These are phyloP conservation scores for Amaurobius ferox DNA, from an alignment of 2,888 invertebrate species.

Conservation along the genomic window DNA sequence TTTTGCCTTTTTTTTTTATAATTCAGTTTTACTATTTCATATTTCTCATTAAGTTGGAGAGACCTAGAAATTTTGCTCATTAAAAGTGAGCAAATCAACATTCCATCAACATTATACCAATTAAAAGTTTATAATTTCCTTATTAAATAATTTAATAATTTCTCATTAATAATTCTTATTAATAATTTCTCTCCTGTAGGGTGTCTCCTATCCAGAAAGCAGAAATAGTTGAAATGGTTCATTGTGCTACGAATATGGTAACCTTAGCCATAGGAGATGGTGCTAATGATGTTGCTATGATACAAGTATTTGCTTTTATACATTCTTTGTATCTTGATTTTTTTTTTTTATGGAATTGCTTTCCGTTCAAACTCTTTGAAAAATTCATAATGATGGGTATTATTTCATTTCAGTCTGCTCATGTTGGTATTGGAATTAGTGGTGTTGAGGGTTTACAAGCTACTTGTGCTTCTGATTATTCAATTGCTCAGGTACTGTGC, in stretches of 20 bases:
- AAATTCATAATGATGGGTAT: too few species aligned
- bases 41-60: too few species aligned
- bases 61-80: too few species aligned
- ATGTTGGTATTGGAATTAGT: conserved; percentile 97
- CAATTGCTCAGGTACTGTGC: conserved; percentile 94
- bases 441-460: conserved; percentile 99
- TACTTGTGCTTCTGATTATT: conserved; percentile 98
- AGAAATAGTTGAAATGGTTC: conserved; percentile 80
- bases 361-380: too few species aligned
- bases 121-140: too few species aligned
- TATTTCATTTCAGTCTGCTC: conserved; percentile 83
- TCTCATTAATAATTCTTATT: not conserved
- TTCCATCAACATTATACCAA: too few species aligned
- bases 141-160: not conserved
- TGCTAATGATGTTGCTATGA: conserved; percentile 99
- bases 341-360: too few species aligned
- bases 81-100: too few species aligned
- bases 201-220: conserved; percentile 99
- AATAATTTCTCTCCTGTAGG: conserved; percentile 77
- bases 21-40: too few species aligned
- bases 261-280: conserved; percentile 97
- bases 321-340: not conserved
- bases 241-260: conserved; percentile 86
- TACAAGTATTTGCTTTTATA: conserved; percentile 80
- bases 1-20: too few species aligned